Percentiles rank a stretch among this genome's conserved stretches.
Evolutionary conservation across 1,140 invertebrate genomes (phyloP).

Genomic region (Eciton burchellii): DNA sequence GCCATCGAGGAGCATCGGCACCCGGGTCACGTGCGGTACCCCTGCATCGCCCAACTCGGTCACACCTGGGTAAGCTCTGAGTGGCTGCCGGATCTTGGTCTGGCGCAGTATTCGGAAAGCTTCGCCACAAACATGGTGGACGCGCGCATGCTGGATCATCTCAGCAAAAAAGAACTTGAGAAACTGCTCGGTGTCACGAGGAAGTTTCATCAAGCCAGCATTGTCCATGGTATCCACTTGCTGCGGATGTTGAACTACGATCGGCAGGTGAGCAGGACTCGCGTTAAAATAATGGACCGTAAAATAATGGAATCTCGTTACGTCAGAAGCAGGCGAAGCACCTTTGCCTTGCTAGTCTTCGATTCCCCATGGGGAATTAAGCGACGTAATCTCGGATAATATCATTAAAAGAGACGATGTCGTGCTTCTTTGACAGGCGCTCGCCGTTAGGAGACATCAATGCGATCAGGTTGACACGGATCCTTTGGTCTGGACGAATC

Average conservation of each 20-base stretch:
- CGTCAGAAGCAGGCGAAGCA: neutral
- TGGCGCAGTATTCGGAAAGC: constrained; percentile 94
- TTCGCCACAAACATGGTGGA: constrained; percentile 97
- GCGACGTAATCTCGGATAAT: constrained; percentile 11
- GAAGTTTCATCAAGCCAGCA: constrained; percentile 97
- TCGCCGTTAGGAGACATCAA: constrained; percentile 94
- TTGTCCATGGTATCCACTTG: constrained; percentile 96
- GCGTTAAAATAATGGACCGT: too few relatives aligned
- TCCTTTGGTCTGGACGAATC: constrained; percentile 97
- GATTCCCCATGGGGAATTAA: constrained; percentile 3
- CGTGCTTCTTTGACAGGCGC: constrained; percentile 87
- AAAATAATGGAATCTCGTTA: neutral
- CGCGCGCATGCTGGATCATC: constrained; percentile 95
- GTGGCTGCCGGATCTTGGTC: constrained; percentile 95
- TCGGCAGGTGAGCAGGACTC: constrained; percentile 89
- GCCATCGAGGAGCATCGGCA: constrained; percentile 97
- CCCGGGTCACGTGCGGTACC: constrained; percentile 93
- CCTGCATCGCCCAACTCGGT: constrained; percentile 93
- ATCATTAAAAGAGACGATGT: constrained; percentile 19
- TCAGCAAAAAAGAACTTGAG: constrained; percentile 97
- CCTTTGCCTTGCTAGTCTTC: neutral
- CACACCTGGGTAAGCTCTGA: constrained; percentile 97
- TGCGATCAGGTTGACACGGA: constrained; percentile 95
- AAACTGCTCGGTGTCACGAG: constrained; percentile 95
- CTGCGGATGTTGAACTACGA: constrained; percentile 96